Evolutionary conservation across 1,140 invertebrate species (phyloP), one percentile per base, ranked within the genome.

Genomic region (Calosoma granatense): DNA sequence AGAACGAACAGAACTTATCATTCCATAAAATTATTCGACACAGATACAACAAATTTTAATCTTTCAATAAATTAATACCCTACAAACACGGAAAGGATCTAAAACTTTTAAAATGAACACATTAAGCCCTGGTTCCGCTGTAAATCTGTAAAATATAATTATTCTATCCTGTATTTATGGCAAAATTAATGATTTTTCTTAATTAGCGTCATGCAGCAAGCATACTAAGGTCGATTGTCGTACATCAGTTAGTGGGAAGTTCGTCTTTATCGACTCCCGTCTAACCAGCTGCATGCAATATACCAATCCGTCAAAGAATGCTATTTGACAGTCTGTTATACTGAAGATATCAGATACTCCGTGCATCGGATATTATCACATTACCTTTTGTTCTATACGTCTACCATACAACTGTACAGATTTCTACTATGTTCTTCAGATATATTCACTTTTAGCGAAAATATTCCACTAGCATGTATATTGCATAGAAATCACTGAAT

Each of bases 131-230:
- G 15, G 41, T 9, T 9, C 41, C 41, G 26, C 17, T n/a, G 21
- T 17, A 60, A 57, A 60, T 57, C 56, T 22, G 23, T 52, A 20
- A 60, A 58, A 54, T 56, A 58, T 58, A 60, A 61, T 61, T 59
- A 64, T 61, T 56, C 54, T 56, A 58, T 62, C 60, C 54, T 56
- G 57, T 62, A 62, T 64, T 64, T 62, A 64, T 64, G 60, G 62
- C 58, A 54, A 51, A 64, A 66, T 64, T 66, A 66, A 66, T 63
- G 64, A 66, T 64, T 66, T 66, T 66, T 66, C 63, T 64, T 66
- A 66, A 66, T 66, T 66, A 63, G 63, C 61, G 64, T 63, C 61
- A 61, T 66, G 64, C 64, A 61, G 63, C 61, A 56, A 53, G 53
- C 26, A 23, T 56, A 55, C 53, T 64, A 59, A 60, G 63, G 62